Percentiles rank a stretch among this genome's conserved stretches.
phyloP scores from a whole-genome alignment of 1,140 invertebrate species.

The Aphidius ervi region DNA sequence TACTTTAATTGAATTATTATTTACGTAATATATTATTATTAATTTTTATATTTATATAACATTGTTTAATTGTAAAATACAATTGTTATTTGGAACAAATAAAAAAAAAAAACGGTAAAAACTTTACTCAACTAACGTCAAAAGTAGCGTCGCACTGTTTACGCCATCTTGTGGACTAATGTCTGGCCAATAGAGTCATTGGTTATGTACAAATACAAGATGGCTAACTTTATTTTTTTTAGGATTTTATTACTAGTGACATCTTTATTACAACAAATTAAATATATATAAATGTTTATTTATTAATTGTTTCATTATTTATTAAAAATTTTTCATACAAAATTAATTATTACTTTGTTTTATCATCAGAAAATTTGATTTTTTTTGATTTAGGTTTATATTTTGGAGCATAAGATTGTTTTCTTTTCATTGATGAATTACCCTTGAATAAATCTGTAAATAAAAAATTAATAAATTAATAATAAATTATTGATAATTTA shows the following conservation, averaged over 20 bases:
- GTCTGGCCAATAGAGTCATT: no score
- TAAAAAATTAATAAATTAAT: neutral
- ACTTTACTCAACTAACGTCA: constrained; percentile 41
- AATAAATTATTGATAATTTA: neutral
- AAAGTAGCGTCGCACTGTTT: constrained; percentile 42
- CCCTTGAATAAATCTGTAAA: constrained; percentile 3
- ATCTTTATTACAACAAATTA: neutral
- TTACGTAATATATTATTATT: constrained; percentile 17
- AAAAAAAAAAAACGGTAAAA: constrained; percentile 30
- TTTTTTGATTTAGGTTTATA: constrained; percentile 9
- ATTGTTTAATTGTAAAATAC: neutral
- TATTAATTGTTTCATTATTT: no score
- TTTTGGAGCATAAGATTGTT: neutral
- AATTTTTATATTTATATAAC: constrained; percentile 13
- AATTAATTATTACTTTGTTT: constrained; percentile 1
- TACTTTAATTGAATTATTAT: neutral
- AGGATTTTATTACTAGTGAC: no score
- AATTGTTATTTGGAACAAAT: constrained; percentile 5
- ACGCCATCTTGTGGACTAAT: constrained; percentile 37
- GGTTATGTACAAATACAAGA: no score
- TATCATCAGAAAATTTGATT: constrained; percentile 7
- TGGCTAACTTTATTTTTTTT: no score
- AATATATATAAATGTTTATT: neutral
- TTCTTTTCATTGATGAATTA: neutral
- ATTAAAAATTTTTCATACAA: neutral